Base-by-base conservation (phyloP, 2,888 invertebrate genomes). In the Drosophila aldrichi region DNA sequence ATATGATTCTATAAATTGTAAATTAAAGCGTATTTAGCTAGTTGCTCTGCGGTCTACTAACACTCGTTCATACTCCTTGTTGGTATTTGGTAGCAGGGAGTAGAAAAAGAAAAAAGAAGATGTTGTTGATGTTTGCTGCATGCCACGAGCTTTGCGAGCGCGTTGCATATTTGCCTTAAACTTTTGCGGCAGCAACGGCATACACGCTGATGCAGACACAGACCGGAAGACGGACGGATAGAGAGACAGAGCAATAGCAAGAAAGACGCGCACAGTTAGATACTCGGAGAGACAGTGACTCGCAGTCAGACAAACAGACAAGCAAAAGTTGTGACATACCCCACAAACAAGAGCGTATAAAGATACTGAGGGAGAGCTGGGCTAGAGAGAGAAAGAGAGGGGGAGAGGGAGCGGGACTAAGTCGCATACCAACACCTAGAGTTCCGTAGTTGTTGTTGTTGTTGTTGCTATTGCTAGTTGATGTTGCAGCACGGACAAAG, bases 111-210 rank as follows among this genome's bases (percentile, higher is more conserved):
- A n/a, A n/a, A n/a, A n/a, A n/a, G n/a, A 70, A 79, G 44, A 82
- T 83, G 71, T 58, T 85, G 90, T 77, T 89, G 83, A 88, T 88
- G 72, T 88, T 84, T 89, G 89, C 82, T 72, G 90, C 88, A 82
- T 82, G 83, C 90, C 89, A 88, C 81, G 71, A 82, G 88, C 69
- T 85, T 71, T 75, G 65, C 70, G 59, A 82, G 68, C 70, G 73
- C 82, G 70, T 68, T 77, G 84, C 87, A 88, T 90, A 83, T 86
- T 84, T 84, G 87, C 87, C 69, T 86, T 74, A 74, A 84, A 84
- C 84, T 90, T 84, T 90, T 84, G 81, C 72, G 80, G 79, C 88
- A 75, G 60, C 72, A 71, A 48, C 56, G 70, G 68, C 70, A 70
- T 36, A 62, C 49, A 67, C 55, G 65, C 75, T 62, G 57, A 63